Evolutionary conservation across 2,888 invertebrate genomes (phyloP).

Genomic region (Drosophila barbarae): DNA sequence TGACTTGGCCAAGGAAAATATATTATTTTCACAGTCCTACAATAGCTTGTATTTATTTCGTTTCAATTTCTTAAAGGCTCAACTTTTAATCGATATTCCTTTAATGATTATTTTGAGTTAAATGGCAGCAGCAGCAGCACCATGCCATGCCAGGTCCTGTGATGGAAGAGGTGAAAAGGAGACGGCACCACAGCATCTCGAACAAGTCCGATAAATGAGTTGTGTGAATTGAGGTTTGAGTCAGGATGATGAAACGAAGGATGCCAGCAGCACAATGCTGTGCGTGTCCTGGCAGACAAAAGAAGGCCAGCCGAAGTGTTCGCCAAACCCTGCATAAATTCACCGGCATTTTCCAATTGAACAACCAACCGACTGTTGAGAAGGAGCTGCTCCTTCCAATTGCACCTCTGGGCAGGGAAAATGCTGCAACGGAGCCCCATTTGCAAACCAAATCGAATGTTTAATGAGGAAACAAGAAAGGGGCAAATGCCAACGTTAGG

Average conservation of each 20-base stretch:
- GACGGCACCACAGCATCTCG: neutral
- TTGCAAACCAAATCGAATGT: conserved; percentile 41
- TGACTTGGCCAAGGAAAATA: conserved; percentile 1
- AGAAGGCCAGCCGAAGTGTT: conserved; percentile 47
- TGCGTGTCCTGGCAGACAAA: conserved; percentile 8
- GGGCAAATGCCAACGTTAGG: conserved; percentile 11
- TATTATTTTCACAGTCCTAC: neutral
- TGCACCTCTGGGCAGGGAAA: conserved; percentile 2
- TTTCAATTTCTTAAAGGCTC: neutral
- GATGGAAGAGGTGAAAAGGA: conserved; percentile 42
- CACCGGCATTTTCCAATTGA: conserved; percentile 58
- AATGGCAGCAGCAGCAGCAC: neutral
- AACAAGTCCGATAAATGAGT: conserved; percentile 59
- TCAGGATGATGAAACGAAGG: conserved; percentile 6
- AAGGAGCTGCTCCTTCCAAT: neutral
- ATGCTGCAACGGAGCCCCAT: conserved; percentile 18
- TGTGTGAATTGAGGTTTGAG: conserved; percentile 15
- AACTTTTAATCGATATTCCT: neutral
- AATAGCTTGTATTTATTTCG: neutral
- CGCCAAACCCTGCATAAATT: conserved; percentile 56
- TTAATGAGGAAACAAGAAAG: conserved; percentile 35
- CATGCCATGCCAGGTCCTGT: neutral
- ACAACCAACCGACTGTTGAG: conserved; percentile 40
- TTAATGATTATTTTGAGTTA: neutral
- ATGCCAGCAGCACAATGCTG: conserved; percentile 7